Percentiles rank a stretch among this genome's conserved stretches.
phyloP scores from a whole-genome alignment of 2,888 invertebrate species.

The Antheraea assamensis region DNA sequence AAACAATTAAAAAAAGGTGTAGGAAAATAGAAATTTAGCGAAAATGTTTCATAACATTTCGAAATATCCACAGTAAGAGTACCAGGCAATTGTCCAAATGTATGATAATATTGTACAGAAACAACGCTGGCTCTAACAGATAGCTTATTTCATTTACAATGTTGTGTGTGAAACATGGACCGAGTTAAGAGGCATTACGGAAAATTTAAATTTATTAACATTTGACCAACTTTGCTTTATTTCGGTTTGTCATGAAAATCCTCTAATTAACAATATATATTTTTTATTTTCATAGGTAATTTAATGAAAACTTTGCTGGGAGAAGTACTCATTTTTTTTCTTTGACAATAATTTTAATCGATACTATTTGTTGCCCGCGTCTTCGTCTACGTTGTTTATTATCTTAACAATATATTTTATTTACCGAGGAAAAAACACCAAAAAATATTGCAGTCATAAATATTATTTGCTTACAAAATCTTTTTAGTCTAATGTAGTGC shows the following conservation, averaged over 20 bases:
- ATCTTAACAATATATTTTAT: no score
- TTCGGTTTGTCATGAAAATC: background rate
- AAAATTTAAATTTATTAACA: slow-evolving; percentile 7
- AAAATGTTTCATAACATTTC: background rate
- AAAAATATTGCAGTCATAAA: no score
- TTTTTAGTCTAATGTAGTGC: no score
- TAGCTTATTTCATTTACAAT: slow-evolving; percentile 7
- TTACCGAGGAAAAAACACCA: no score
- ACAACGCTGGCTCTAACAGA: background rate
- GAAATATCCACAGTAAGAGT: background rate
- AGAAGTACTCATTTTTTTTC: no score
- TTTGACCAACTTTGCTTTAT: background rate
- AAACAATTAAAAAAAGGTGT: no score
- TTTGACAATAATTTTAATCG: no score
- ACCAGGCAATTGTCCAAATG: background rate
- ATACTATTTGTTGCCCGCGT: no score
- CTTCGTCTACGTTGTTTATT: no score
- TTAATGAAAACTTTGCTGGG: background rate
- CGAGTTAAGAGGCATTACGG: background rate
- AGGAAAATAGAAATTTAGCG: no score
- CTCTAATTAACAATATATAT: background rate
- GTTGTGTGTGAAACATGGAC: background rate
- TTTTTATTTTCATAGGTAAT: background rate
- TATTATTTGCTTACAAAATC: no score
- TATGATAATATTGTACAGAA: slow-evolving; percentile 4